Evolutionary conservation across 2,888 invertebrate species (phyloP), one percentile per base, ranked within the genome.

Genomic region (Ditula angustiorana): DNA sequence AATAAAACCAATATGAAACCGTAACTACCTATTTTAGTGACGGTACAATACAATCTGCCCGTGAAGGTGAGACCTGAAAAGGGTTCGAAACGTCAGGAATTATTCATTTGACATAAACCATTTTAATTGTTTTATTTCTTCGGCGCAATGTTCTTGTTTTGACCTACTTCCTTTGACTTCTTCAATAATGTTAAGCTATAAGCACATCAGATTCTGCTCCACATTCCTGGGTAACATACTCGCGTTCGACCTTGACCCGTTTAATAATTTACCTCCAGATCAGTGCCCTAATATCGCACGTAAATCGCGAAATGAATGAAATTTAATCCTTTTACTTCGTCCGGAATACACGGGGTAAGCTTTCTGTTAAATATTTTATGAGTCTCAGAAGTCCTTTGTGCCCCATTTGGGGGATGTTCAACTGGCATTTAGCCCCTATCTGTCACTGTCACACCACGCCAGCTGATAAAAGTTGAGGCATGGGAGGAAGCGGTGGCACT

Each of bases 371-470:
- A 62, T 57, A 57, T 50, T 56, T 49, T 62, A 62, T 62, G 41
- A 49, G 41, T 23, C 49, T 30, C 24, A 37, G 33, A 24, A 30
- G 11, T 47, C 28, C 46, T 63, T 64, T 64, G 50, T 62, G 62
- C 30, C 58, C 49, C 62, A 50, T 64, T 64, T 64, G 52, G 50
- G n/a, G 57, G 33, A 58, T 50, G 52, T 58, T 64, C 26, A 52
- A 58, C 58, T 26, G 63, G 52, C 57, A 58, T 64, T 64, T 64
- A 64, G 58, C 33, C 58, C 26, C 63, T 64, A 64, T 64, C 63
- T 46, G 63, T 64, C 58, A 64, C 63, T 64, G 63, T 64, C 63
- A 64, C 58, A 33, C 44, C 50, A 41, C 30, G 37, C 11, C 10
- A 13, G 57, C 41, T 41, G 57, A 55, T 35, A 41, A 5, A 50